Base-by-base conservation (phyloP, 2,113 vertebrate species). In the Passer domesticus region DNA sequence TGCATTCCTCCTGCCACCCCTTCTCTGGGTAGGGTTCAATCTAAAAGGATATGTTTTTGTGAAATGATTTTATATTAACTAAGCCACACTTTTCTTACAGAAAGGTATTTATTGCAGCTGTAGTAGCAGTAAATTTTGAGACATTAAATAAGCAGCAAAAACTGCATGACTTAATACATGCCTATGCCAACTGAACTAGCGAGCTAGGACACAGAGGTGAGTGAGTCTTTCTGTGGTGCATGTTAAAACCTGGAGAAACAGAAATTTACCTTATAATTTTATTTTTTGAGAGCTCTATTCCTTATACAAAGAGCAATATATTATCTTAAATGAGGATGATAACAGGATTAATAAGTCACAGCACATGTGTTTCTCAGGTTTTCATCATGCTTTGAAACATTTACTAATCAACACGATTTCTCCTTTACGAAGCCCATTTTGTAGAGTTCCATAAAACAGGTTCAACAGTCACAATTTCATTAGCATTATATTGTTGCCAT, bases 401-500 rank as follows among this genome's bases (percentile, higher is more conserved):
- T 46, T 82, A 53, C 79, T 85, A 58, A 83, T 90, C 73, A 85
- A 91, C 83, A 73, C 82, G 68, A 91, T 91, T 89, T 89, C 79
- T 90, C 37, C 16, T 91, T 85, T 89, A 88, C 74, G 80, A 90
- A 91, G 79, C 87, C 76, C 24, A 13, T 97, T 95, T 94, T 94
- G 84, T 83, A 72, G 92, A 86, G 84, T 92, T 96, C 73, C 89
- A 83, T 95, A 97, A 94, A 96, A 89, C 93, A 95, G 87, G 94
- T 95, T 96, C 95, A 92, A 93, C 93, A 96, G 90, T 89, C 94
- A 95, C 95, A 96, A 94, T 97, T 96, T 97, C 96, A 97, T 96
- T 97, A 96, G 70, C 93, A 96, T 95, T 96, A 80, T 79, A 85
- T 95, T 92, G 96, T 97, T 97, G 96, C 96, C 93, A 97, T 97